Conservation (phyloP, 2,888 invertebrate species). For the Sarcophaga caerulescens region DNA sequence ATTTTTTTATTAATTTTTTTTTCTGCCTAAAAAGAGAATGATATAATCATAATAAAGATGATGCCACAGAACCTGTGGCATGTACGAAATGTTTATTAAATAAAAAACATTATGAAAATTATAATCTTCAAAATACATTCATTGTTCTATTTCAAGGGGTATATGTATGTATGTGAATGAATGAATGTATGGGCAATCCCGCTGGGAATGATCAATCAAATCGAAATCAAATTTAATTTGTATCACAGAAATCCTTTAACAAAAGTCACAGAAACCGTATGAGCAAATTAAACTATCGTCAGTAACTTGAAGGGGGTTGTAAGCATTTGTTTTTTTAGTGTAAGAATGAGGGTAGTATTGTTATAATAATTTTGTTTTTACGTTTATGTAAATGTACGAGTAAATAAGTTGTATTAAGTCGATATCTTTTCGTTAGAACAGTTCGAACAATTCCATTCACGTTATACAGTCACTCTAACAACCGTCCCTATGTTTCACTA, state of each 20-base stretch:
- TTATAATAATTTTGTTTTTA: conserved; percentile 28
- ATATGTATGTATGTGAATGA: conserved; percentile 16
- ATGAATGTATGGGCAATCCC: conserved; percentile 72
- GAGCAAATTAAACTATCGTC: conserved; percentile 50
- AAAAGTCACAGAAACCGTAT: conserved; percentile 35
- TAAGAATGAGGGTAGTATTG: conserved; percentile 39
- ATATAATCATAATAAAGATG: conserved; percentile 44
- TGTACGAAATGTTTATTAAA: conserved; percentile 55
- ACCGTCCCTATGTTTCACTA: no score
- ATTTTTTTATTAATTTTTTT: background rate
- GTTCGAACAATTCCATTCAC: no score
- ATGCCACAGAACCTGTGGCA: conserved; percentile 62
- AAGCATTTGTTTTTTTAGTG: conserved; percentile 2
- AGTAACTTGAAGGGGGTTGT: conserved; percentile 54
- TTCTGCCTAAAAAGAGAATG: conserved; percentile 15
- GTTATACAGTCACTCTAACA: no score
- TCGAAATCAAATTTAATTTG: conserved; percentile 73
- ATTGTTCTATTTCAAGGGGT: background rate
- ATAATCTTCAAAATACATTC: conserved; percentile 50
- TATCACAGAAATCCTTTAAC: conserved; percentile 66
- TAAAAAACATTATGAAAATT: conserved; percentile 65
- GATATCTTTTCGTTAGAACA: no score
- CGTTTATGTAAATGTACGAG: no score
- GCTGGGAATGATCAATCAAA: conserved; percentile 81
- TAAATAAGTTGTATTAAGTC: no score